phyloP scores from a whole-genome alignment of 1,140 invertebrate genomes.

The Pseudomyrmex sp. region DNA sequence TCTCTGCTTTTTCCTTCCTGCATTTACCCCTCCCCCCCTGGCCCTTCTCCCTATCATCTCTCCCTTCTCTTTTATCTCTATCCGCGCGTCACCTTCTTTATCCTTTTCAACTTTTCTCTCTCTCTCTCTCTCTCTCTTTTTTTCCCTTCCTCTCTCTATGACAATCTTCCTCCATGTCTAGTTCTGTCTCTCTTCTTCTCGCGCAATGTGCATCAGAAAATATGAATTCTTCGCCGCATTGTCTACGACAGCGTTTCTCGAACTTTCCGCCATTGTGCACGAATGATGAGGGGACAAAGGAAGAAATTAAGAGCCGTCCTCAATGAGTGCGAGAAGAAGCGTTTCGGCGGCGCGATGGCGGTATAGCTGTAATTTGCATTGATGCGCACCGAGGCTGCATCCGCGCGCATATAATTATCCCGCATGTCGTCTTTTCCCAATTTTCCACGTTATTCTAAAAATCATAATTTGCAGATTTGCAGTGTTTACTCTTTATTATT shows the following conservation, averaged over 20 bases:
- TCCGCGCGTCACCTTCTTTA: neutral
- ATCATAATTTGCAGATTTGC: slow-evolving; percentile 13
- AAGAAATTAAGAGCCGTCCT: slow-evolving; percentile 54
- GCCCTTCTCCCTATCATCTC: neutral
- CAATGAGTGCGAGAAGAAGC: slow-evolving; percentile 49
- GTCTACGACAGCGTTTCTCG: slow-evolving; percentile 64
- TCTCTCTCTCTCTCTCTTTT: neutral
- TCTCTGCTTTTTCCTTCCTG: slow-evolving; percentile 16
- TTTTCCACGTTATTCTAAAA: neutral
- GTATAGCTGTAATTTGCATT: slow-evolving; percentile 54
- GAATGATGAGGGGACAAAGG: slow-evolving; percentile 56
- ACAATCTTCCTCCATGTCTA: neutral
- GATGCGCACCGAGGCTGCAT: slow-evolving; percentile 42
- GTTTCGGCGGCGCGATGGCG: neutral
- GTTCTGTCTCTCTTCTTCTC: slow-evolving; percentile 9
- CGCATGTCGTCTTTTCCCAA: neutral
- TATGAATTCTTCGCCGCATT: slow-evolving; percentile 76
- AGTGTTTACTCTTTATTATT: too few relatives aligned
- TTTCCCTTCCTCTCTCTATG: neutral
- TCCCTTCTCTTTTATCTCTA: slow-evolving; percentile 5
- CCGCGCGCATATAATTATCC: slow-evolving; percentile 45
- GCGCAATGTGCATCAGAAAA: slow-evolving; percentile 68
- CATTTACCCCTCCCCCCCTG: too few relatives aligned
- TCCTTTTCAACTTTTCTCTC: neutral
- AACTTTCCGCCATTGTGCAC: slow-evolving; percentile 56